Conservation (phyloP, 2,888 invertebrate species). For the Trichopria drosophilae region DNA sequence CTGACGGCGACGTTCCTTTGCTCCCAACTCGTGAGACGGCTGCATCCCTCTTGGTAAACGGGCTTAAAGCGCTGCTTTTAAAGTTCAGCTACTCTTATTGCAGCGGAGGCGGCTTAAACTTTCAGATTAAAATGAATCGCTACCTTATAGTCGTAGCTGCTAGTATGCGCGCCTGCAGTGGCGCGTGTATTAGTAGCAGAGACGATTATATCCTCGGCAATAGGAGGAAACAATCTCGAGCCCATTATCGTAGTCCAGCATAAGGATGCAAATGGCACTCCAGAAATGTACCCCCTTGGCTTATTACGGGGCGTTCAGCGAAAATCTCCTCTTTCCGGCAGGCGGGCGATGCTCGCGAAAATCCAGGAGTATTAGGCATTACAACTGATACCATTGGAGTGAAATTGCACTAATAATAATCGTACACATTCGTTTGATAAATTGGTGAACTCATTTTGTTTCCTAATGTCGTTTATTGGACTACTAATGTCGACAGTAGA, state of each 20-base stretch:
- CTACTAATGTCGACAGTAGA: too few species aligned
- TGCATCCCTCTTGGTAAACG: conserved; percentile 8
- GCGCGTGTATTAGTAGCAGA: conserved; percentile 23
- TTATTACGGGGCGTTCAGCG: too few species aligned
- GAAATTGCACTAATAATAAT: too few species aligned
- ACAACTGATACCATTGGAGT: too few species aligned
- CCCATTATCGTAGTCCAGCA: conserved; percentile 45
- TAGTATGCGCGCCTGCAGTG: neutral
- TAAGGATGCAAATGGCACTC: too few species aligned
- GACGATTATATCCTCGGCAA: conserved; percentile 47
- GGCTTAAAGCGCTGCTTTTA: conserved; percentile 28
- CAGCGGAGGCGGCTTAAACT: conserved; percentile 40
- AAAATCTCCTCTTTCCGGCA: too few species aligned
- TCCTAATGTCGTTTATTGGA: too few species aligned
- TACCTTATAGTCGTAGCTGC: conserved; percentile 29
- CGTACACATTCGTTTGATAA: too few species aligned
- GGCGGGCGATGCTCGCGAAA: too few species aligned
- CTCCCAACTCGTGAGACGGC: neutral
- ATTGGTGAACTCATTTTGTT: too few species aligned
- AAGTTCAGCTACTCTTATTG: conserved; percentile 32
- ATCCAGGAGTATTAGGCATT: too few species aligned
- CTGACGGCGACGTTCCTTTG: neutral
- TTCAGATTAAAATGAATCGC: conserved; percentile 49
- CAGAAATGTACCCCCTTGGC: too few species aligned
- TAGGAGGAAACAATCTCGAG: conserved; percentile 49